Evolutionary conservation across 2,888 invertebrate genomes (phyloP).

Genomic region (Xanthorhoe spadicearia): DNA sequence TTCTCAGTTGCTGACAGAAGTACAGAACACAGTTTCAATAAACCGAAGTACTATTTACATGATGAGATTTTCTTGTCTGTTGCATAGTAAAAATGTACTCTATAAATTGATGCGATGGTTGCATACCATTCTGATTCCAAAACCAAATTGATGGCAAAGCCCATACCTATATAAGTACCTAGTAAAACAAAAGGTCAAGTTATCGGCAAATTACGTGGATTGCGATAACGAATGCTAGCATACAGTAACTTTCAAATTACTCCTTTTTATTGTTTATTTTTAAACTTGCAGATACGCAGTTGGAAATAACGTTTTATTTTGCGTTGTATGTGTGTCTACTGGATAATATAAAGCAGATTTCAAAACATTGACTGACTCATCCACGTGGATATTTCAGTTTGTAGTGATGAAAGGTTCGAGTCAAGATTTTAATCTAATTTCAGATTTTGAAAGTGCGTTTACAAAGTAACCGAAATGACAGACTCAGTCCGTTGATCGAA

Average conservation of each 20-base stretch:
- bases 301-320: slow-evolving; percentile 2
- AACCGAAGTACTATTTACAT: too few species aligned
- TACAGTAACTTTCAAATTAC: neutral
- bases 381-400: neutral
- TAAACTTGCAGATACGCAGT: neutral
- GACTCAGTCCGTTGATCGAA: too few species aligned
- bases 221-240: too few species aligned
- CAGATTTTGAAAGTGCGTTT: neutral
- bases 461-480: neutral
- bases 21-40: neutral
- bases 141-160: too few species aligned
- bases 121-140: too few species aligned
- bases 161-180: too few species aligned
- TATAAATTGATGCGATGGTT: too few species aligned
- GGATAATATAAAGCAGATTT: slow-evolving; percentile 12
- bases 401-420: slow-evolving; percentile 3
- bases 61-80: too few species aligned
- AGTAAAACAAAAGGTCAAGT: too few species aligned
- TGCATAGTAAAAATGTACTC: too few species aligned
- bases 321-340: neutral
- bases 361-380: slow-evolving; percentile 22
- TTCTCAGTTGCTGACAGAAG: neutral
- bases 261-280: neutral
- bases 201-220: too few species aligned
- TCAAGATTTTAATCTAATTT: neutral